Base-by-base conservation (phyloP, 2,888 invertebrate species). In the Criorhina ranunculi region DNA sequence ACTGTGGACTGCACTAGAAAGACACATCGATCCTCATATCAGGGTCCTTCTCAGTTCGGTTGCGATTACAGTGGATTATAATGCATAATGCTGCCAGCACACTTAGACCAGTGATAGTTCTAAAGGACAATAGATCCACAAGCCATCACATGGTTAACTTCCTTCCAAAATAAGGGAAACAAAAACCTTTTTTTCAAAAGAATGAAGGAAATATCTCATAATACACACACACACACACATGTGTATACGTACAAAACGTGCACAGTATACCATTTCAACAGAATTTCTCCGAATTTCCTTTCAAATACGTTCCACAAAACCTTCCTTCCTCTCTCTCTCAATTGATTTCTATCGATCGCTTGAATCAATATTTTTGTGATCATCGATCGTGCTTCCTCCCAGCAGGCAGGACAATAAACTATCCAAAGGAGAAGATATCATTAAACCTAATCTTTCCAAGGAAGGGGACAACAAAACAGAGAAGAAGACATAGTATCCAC, bases 321-420 rank as follows among this genome's bases (percentile, higher is more conserved):
- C 29, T 76, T 42, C 70, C 24, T 24, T 4, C 24, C 24, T 1
- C n/a, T n/a, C n/a, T n/a, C n/a, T n/a, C n/a, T n/a, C n/a, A n/a
- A n/a, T n/a, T n/a, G n/a, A n/a, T n/a, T n/a, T n/a, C n/a, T 70
- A 60, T 60, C 70, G 76, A 70, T 70, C 15, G 44, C 12, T 35
- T 51, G 60, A 60, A 82, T 82, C 82, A 82, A 82, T 82, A 82
- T 77, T 64, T 70, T 24, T 77, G 37, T 66, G 82, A 82, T 77
- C 77, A 77, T 66, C 70, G 81, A 82, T 82, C 77, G 77, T 66
- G 77, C 51, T 82, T 81, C 81, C 77, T 76, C 42, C 19, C 4
- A 24, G 29, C 55, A 15, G 24, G 8, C 33, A 77, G 66, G 59
- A 77, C 82, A 72, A 80, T 77, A 62, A 77, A 80, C 73, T 60